Evolutionary conservation across 1,140 invertebrate species (phyloP), one percentile per base, ranked within the genome.

Genomic region (Pararge aegeria): DNA sequence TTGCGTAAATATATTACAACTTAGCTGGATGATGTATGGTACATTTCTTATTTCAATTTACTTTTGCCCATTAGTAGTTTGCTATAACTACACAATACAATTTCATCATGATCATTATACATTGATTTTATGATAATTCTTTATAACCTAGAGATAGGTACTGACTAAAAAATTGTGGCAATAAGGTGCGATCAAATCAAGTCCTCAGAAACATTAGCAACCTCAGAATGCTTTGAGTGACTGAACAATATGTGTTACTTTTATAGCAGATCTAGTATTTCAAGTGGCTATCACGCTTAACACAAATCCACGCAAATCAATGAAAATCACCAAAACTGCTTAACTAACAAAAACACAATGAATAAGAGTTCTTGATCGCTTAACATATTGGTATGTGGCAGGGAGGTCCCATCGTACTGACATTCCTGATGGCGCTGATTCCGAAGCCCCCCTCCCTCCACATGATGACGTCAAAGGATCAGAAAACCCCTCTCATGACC

Each of bases 401-500:
- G 92, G 91, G 65, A 91, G 91, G 62, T 91, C 90, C 48, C 90
- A 91, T 53, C 90, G 91, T 66, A 92, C 91, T 54, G 91, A 92
- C 78, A 91, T 92, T 68, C 91, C 91, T 15, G 89, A 90, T 64
- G 79, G 83, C 57, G 52, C 52, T 29, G 91, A 92, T 64, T 89
- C 84, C 12, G 87, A 89, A 63, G 89, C 87, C 6, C 88, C 89
- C 21, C 80, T 90, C 20, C 85, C 90, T 49, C 75, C 86, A 12
- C 84, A 88, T 66, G 84, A 89, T 29, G 89, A 89, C 77, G 82
- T 92, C 71, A 87, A 85, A 57, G 87, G 87, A 30, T 78, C 89
- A 0, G 91, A 92, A 66, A 93, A 93, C 70, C 91, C 91, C 24
- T 86, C 91, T 21, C 91, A 92, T 68, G 91, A 93, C 64, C 89